These are phyloP conservation scores for Augochlora pura DNA, from an alignment of 1,140 invertebrate genomes.

Conservation along the genomic window DNA sequence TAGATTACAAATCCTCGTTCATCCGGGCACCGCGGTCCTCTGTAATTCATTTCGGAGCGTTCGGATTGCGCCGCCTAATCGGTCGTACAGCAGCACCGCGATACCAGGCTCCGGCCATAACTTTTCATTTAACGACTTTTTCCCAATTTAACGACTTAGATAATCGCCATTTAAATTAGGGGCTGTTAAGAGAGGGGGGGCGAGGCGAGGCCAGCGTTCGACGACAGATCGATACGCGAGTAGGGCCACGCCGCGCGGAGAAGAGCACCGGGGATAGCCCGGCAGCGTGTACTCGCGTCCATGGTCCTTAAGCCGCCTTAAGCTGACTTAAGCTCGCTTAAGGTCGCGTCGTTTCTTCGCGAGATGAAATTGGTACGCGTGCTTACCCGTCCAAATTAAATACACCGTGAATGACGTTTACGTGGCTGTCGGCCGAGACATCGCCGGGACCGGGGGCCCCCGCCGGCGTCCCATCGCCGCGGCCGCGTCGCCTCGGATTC, in stretches of 20 bases:
- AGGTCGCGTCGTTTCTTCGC: slow-evolving; percentile 59
- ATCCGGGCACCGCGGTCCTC: too few relatives aligned
- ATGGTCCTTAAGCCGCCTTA: slow-evolving; percentile 52
- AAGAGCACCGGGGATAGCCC: slow-evolving; percentile 10
- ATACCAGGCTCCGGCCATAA: slow-evolving; percentile 23
- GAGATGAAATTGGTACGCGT: slow-evolving; percentile 60
- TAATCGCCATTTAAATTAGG: slow-evolving; percentile 65
- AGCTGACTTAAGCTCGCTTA: slow-evolving; percentile 62
- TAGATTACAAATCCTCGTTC: slow-evolving; percentile 14
- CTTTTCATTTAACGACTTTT: slow-evolving; percentile 60
- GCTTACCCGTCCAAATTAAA: slow-evolving; percentile 49
- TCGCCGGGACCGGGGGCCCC: too few relatives aligned
- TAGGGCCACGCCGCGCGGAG: background rate
- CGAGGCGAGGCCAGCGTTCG: slow-evolving; percentile 8
- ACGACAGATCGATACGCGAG: slow-evolving; percentile 49
- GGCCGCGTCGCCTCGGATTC: background rate
- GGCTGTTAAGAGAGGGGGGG: background rate
- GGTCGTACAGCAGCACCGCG: slow-evolving; percentile 15
- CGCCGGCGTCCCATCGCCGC: too few relatives aligned
- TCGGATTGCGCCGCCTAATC: slow-evolving; percentile 51
- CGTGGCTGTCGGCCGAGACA: slow-evolving; percentile 18
- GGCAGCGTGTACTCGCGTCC: slow-evolving; percentile 45
- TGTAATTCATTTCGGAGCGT: slow-evolving; percentile 29
- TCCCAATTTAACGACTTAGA: slow-evolving; percentile 43
- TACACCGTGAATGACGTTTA: slow-evolving; percentile 33